Evolutionary conservation across 2,888 invertebrate genomes (phyloP).

Genomic region (Netelia melanura): DNA sequence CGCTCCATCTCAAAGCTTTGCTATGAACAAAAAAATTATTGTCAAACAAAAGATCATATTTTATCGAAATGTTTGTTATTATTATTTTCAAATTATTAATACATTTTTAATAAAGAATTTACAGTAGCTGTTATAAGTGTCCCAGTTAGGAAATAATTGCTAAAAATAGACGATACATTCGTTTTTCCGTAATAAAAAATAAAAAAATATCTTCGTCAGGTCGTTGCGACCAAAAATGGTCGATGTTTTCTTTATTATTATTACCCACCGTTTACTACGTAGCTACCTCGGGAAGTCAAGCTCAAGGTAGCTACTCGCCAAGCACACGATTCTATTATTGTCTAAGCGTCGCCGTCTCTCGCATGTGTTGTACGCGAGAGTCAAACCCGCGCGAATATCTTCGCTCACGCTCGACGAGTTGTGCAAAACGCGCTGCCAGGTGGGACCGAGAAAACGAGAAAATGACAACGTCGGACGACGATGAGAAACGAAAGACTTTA

Average conservation of each 20-base stretch:
- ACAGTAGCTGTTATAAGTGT: too few species aligned
- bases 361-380: too few species aligned
- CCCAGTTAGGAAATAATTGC: too few species aligned
- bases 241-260: constrained; percentile 25
- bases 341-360: constrained; percentile 4
- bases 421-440: neutral
- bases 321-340: constrained; percentile 60
- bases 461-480: neutral
- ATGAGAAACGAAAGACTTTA: neutral
- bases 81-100: too few species aligned
- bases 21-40: neutral
- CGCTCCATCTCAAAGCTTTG: constrained; percentile 2
- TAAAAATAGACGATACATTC: too few species aligned
- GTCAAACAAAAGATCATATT: neutral
- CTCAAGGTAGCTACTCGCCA: constrained; percentile 60
- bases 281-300: constrained; percentile 59
- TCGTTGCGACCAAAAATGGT: neutral
- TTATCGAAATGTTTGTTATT: neutral
- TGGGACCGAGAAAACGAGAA: neutral
- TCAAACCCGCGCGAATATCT: too few species aligned
- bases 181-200: too few species aligned
- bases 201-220: too few species aligned
- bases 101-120: too few species aligned
- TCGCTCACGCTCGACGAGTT: too few species aligned
- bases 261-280: constrained; percentile 42